phyloP scores from a whole-genome alignment of 1,140 invertebrate genomes.

The Homalodisca vitripennis region DNA sequence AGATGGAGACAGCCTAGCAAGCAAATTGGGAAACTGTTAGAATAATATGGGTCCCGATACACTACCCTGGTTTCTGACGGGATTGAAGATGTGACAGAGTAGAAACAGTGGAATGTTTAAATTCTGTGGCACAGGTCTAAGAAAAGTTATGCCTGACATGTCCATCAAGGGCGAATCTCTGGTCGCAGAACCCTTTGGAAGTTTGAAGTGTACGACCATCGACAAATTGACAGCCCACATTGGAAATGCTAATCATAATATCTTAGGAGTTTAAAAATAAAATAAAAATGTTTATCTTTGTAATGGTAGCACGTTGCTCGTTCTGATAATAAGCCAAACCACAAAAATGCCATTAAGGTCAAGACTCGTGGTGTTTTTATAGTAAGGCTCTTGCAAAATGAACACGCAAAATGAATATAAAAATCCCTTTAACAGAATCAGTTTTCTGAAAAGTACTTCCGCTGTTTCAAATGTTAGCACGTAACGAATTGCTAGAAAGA shows the following conservation, averaged over 20 bases:
- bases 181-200: background rate
- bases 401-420: background rate
- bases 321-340: background rate
- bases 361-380: constrained; percentile 3
- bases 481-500: background rate
- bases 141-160: constrained; percentile 6
- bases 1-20: constrained; percentile 21
- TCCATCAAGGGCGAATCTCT: background rate
- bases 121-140: constrained; percentile 2
- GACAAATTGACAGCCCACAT: constrained; percentile 15
- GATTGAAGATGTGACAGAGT: background rate
- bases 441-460: background rate
- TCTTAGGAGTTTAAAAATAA: background rate
- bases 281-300: background rate
- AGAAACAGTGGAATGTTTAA: constrained; percentile 20
- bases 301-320: background rate
- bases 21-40: constrained; percentile 27
- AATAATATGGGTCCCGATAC: constrained; percentile 29
- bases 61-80: constrained; percentile 27
- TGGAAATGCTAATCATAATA: background rate
- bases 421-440: background rate
- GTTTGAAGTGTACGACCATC: constrained; percentile 5
- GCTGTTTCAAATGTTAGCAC: background rate
- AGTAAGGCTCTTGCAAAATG: background rate
- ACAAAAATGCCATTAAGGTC: background rate